Evolutionary conservation across 2,113 vertebrate species (phyloP).

Genomic region (Talpa occidentalis): DNA sequence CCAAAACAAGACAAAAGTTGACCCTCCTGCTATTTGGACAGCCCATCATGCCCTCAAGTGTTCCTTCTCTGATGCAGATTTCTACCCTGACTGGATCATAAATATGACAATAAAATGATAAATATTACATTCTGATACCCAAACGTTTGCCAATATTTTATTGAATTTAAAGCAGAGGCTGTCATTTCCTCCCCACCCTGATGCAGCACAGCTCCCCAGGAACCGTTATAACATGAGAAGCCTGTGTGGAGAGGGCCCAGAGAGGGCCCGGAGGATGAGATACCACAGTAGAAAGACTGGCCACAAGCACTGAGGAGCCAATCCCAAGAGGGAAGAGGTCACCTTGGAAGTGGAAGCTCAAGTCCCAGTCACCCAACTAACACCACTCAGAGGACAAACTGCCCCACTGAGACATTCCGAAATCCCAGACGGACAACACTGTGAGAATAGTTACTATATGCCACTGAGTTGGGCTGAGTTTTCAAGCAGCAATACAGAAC

Average conservation of each 20-base stretch:
- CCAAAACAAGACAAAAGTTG: slow-evolving; percentile 54
- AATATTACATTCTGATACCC: neutral
- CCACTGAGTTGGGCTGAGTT: neutral
- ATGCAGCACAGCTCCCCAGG: neutral
- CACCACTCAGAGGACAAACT: neutral
- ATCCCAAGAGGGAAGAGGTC: neutral
- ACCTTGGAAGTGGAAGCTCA: neutral
- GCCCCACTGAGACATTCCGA: neutral
- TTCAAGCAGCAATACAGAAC: neutral
- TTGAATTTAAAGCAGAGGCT: slow-evolving; percentile 34
- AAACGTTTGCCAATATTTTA: slow-evolving; percentile 16
- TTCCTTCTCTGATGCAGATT: slow-evolving; percentile 35
- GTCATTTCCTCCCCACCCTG: neutral
- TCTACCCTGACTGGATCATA: slow-evolving; percentile 6
- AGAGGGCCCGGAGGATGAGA: neutral
- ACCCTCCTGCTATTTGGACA: slow-evolving; percentile 59
- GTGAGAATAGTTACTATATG: neutral
- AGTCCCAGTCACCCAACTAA: neutral
- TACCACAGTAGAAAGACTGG: neutral
- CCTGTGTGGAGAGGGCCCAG: neutral
- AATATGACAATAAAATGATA: slow-evolving; percentile 15
- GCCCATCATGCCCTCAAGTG: neutral
- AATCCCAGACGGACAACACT: neutral
- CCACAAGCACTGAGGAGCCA: neutral
- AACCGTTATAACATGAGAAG: neutral